phyloP scores from a whole-genome alignment of 1,140 invertebrate genomes.

The Bilobella aurantiaca region DNA sequence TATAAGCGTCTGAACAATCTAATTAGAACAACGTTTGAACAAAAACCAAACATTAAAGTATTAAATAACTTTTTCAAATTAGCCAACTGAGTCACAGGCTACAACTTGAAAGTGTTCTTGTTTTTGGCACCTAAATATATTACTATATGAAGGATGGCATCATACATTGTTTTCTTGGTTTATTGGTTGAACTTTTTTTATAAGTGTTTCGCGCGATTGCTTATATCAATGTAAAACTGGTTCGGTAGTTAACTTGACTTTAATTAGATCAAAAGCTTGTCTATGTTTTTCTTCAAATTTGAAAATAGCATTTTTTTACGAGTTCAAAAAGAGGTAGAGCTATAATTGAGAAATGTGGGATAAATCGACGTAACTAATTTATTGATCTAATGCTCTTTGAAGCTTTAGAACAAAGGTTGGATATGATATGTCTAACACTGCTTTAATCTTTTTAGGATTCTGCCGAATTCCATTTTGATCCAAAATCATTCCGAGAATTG shows the following conservation, averaged over 20 bases:
- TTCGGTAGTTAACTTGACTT: background rate
- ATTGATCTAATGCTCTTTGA: background rate
- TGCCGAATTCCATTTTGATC: background rate
- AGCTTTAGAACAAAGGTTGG: background rate
- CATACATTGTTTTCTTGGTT: too few relatives aligned
- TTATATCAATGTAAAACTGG: background rate
- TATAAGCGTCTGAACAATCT: too few relatives aligned
- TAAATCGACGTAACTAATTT: background rate
- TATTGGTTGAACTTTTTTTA: too few relatives aligned
- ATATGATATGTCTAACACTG: background rate
- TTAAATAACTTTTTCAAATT: too few relatives aligned
- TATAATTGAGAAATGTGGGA: background rate
- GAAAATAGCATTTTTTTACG: background rate
- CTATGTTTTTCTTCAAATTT: background rate
- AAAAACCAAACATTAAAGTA: too few relatives aligned
- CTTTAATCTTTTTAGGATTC: background rate
- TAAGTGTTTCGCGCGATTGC: background rate
- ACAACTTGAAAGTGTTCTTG: too few relatives aligned
- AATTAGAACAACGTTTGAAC: too few relatives aligned
- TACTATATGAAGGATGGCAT: too few relatives aligned
- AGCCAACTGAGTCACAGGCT: too few relatives aligned
- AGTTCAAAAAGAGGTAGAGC: background rate
- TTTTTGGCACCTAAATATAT: too few relatives aligned
- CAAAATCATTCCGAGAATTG: background rate
- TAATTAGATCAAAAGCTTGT: conserved; percentile 2